These are phyloP conservation scores for Geococcyx californianus DNA, from an alignment of 2,113 vertebrate genomes.

Conservation along the genomic window DNA sequence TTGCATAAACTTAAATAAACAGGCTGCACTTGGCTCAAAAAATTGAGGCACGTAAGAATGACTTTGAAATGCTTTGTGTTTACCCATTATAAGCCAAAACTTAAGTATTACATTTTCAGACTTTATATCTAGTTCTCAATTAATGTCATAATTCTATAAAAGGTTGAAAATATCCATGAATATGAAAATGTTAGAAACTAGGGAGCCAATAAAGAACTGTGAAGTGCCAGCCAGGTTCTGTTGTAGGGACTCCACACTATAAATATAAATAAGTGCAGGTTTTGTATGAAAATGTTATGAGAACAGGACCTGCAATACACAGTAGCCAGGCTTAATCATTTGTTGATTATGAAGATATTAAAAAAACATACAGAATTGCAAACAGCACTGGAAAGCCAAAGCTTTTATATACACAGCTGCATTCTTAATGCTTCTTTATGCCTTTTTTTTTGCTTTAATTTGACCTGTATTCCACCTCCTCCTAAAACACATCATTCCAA, in stretches of 20 bases:
- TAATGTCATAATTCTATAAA: neutral
- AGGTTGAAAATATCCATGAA: neutral
- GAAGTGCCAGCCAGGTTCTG: neutral
- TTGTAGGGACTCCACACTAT: neutral
- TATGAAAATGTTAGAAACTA: conserved; percentile 30
- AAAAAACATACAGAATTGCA: neutral
- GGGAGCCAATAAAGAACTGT: neutral
- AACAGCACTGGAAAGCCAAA: neutral
- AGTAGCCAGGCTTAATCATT: neutral
- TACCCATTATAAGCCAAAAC: neutral
- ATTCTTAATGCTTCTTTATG: neutral
- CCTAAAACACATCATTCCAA: neutral
- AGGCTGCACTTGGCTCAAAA: conserved; percentile 14
- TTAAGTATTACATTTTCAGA: neutral
- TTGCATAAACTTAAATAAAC: conserved; percentile 55
- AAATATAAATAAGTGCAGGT: neutral
- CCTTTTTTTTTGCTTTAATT: neutral
- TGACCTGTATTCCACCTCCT: conserved; percentile 46
- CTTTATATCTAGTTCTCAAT: neutral
- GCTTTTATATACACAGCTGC: neutral
- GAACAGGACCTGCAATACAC: neutral
- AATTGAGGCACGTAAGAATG: neutral
- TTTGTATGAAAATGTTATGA: neutral
- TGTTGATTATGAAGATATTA: neutral
- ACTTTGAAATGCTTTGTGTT: conserved; percentile 37